Evolutionary conservation across 2,797 vertebrate species (phyloP), one percentile per base, ranked within the genome.

Genomic region (Rhincodon typus): DNA sequence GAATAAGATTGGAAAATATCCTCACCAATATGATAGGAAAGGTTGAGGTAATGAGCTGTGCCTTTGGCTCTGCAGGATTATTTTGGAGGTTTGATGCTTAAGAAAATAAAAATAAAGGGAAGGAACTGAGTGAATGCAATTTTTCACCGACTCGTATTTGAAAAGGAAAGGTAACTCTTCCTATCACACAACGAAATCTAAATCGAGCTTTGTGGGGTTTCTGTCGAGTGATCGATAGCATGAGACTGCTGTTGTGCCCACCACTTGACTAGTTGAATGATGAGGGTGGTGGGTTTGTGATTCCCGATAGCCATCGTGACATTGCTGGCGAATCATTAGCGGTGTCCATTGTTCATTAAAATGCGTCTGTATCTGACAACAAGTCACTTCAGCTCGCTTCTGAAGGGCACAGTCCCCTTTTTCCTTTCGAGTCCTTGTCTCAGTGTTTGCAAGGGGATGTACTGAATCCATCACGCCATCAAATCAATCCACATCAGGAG

Each of bases 211-310:
- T 25, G 72, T 74, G 42, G 42, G 38, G 74, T 95, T 53, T 46
- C 42, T 77, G 30, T n/a, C 13, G 30, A 4, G 12, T 77, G 94
- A 95, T 77, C 4, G 70, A 77, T 95, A 46, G 53, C 70, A 21
- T 95, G 42, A 57, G 74, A 1, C 46, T 53, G 30, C 27, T 30
- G 46, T 46, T 34, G 17, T 72, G 27, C 12, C 72, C 94, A 72
- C 30, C 27, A 77, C 94, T 95, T 95, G 94, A 95, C 94, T 95
- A 77, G 94, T 57, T 95, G 94, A 95, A 77, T 95, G 94, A 95
- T 95, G 94, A 95, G 70, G 27, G 46, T 17, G 46, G 42, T 30
- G 70, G 70, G 30, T 34, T 38, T 72, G 42, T n/a, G 70, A 95
- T 95, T 95, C 69, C 94, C 94, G 21, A 27, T 57, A 77, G 70